Conservation (phyloP, 2,113 vertebrate species). For the Bothrops jararaca region DNA sequence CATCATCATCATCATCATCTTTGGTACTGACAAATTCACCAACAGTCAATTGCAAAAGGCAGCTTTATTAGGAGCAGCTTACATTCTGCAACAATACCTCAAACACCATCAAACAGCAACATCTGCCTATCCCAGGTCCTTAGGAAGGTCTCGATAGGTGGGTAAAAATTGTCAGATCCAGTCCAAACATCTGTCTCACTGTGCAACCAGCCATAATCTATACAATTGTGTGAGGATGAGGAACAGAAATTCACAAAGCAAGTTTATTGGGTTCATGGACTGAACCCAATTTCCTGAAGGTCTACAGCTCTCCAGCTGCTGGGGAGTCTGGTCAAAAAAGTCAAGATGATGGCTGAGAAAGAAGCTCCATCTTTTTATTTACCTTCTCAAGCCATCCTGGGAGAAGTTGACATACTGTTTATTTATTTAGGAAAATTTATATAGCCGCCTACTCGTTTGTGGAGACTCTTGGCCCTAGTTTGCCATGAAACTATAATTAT, state of each 20-base stretch:
- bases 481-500: not conserved
- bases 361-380: not conserved
- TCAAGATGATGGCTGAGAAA: not conserved
- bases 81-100: no score
- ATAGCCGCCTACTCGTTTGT: no score
- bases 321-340: not conserved
- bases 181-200: not conserved
- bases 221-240: not conserved
- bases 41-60: not conserved
- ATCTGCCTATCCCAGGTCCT: no score
- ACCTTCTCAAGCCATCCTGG: not conserved
- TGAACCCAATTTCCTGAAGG: not conserved
- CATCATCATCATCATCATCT: not conserved
- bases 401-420: not conserved
- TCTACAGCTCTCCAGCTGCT: not conserved
- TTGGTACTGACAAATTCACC: not conserved
- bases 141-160: not conserved
- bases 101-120: no score
- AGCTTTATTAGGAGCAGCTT: no score
- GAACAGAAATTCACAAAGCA: not conserved
- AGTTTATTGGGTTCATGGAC: not conserved
- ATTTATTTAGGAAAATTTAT: no score
- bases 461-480: not conserved
- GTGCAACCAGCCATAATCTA: not conserved
- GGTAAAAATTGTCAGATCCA: not conserved